Conservation (phyloP, 1,140 invertebrate species). For the Penaeus vannamei region DNA sequence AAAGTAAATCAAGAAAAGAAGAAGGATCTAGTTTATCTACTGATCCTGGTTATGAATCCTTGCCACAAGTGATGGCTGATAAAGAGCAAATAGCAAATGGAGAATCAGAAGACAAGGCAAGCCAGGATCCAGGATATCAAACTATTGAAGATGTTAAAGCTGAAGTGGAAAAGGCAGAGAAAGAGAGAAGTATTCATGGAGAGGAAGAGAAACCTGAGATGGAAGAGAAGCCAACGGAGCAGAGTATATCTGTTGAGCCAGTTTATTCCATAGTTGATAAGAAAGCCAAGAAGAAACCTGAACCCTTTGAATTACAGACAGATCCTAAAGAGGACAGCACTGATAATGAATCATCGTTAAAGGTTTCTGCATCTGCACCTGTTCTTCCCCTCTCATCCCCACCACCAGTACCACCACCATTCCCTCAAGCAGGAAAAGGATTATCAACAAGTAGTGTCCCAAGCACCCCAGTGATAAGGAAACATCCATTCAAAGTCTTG, state of each 20-base stretch:
- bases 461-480: slow-evolving; percentile 39
- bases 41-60: too few relatives aligned
- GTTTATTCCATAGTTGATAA: neutral
- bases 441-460: slow-evolving; percentile 52
- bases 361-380: slow-evolving; percentile 6
- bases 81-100: neutral
- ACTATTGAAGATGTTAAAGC: neutral
- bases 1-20: too few relatives aligned
- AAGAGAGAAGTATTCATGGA: neutral
- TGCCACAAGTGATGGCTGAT: neutral
- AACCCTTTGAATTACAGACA: neutral
- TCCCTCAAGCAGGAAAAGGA: neutral
- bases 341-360: neutral
- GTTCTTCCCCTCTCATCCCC: slow-evolving; percentile 3
- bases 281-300: neutral
- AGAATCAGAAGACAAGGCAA: neutral
- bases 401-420: neutral
- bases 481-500: slow-evolving; percentile 55
- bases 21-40: too few relatives aligned
- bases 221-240: neutral
- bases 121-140: neutral
- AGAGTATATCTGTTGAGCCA: neutral
- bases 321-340: neutral
- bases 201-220: neutral
- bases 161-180: neutral